Evolutionary conservation across 2,113 vertebrate species (phyloP).

Genomic region (Pseudolaguvia tuberculata): DNA sequence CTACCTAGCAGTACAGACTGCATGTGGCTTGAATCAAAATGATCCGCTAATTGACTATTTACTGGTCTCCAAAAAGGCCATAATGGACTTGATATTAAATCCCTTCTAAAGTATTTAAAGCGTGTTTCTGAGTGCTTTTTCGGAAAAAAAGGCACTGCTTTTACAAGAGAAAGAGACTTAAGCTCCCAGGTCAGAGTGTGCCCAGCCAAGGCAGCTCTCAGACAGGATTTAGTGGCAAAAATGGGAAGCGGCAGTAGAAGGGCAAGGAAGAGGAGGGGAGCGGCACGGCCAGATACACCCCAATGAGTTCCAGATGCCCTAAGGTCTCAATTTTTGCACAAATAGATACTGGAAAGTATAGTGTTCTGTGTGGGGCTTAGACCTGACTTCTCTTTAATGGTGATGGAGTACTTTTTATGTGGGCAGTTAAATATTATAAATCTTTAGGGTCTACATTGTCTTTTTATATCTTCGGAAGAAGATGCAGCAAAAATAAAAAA

Average conservation of each 20-base stretch:
- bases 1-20: conserved; percentile 54
- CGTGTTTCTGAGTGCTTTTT: conserved; percentile 80
- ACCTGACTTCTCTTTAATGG: conserved; percentile 65
- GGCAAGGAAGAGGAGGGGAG: conserved; percentile 68
- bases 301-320: conserved; percentile 87
- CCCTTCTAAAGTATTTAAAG: conserved; percentile 88
- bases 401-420: conserved; percentile 70
- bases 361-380: conserved; percentile 58
- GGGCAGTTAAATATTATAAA: conserved; percentile 68
- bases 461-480: conserved; percentile 54
- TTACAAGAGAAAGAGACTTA: conserved; percentile 94
- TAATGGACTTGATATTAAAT: conserved; percentile 99
- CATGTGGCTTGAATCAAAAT: conserved; percentile 98
- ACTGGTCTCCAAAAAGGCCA: conserved; percentile 85
- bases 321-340: conserved; percentile 56
- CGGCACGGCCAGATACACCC: conserved; percentile 67
- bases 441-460: conserved; percentile 51
- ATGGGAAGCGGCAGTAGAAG: conserved; percentile 71
- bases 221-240: conserved; percentile 76
- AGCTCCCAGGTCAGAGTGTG: conserved; percentile 74
- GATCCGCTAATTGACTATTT: conserved; percentile 98
- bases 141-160: conserved; percentile 73
- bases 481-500: conserved; percentile 48
- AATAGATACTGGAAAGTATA: conserved; percentile 59
- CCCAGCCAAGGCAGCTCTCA: conserved; percentile 68